A percentile compares a stretch with the other conserved stretches of the same genome.
Evolutionary conservation across 2,888 invertebrate genomes (phyloP).

Genomic region (Brachyptera putata): DNA sequence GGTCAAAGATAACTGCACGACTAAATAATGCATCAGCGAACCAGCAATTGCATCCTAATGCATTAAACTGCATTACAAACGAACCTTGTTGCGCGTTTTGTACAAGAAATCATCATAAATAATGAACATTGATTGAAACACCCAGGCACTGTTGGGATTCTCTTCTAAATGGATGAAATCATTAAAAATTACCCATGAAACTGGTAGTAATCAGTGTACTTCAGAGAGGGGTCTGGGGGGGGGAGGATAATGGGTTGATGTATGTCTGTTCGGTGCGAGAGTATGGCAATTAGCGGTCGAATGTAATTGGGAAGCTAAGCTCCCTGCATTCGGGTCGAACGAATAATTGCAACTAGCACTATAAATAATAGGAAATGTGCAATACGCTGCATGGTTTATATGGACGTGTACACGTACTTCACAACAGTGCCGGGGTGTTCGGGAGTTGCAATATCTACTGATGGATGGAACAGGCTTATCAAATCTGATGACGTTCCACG

Average conservation of each 20-base stretch:
- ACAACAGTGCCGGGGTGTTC: too few relatives aligned
- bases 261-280: not conserved
- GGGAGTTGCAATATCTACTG: too few relatives aligned
- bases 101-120: conserved; percentile 2
- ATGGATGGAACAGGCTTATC: too few relatives aligned
- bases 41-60: not conserved
- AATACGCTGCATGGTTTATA: not conserved
- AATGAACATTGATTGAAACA: conserved; percentile 4
- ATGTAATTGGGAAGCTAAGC: not conserved
- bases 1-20: too few relatives aligned
- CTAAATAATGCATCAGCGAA: too few relatives aligned
- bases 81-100: not conserved
- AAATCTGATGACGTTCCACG: too few relatives aligned
- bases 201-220: not conserved
- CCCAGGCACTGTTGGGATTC: not conserved
- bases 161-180: not conserved
- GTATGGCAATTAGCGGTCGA: not conserved
- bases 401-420: not conserved
- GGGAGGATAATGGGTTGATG: not conserved
- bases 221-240: not conserved
- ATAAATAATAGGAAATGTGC: conserved; percentile 1
- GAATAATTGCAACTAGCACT: conserved; percentile 9
- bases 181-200: not conserved
- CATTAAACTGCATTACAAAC: not conserved
- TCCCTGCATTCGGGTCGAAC: not conserved